Conservation (phyloP, 2,888 invertebrate genomes). For the Drosophila mercatorum region DNA sequence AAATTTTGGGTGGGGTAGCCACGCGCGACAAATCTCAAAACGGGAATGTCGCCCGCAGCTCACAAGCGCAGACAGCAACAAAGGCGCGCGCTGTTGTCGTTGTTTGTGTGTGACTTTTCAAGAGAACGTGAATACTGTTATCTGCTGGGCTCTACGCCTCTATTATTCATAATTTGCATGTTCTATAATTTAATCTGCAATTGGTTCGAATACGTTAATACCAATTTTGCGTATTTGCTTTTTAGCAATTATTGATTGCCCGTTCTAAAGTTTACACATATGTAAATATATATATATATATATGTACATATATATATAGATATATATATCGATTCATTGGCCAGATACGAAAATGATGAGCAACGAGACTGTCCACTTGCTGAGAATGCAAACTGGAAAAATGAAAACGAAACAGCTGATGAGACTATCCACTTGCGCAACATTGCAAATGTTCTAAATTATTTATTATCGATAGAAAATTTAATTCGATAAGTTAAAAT, state of each 20-base stretch:
- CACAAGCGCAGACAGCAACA: slow-evolving; percentile 52
- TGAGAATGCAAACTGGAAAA: slow-evolving; percentile 20
- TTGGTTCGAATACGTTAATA: slow-evolving; percentile 25
- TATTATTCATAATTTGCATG: slow-evolving; percentile 56
- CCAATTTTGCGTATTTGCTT: slow-evolving; percentile 31
- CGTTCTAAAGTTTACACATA: slow-evolving; percentile 28
- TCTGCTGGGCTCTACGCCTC: slow-evolving; percentile 51
- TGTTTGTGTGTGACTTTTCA: slow-evolving; percentile 46
- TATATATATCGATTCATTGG: slow-evolving; percentile 43
- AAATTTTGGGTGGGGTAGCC: slow-evolving; percentile 36
- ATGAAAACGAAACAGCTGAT: slow-evolving; percentile 41
- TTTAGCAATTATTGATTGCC: slow-evolving; percentile 62
- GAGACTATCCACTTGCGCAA: slow-evolving; percentile 36
- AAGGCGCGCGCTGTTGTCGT: slow-evolving; percentile 51
- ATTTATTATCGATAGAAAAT: slow-evolving; percentile 27
- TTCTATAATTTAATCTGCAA: slow-evolving; percentile 52
- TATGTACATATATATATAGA: slow-evolving; percentile 18
- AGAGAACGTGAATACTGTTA: slow-evolving; percentile 58
- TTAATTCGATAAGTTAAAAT: slow-evolving; percentile 18
- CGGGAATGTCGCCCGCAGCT: slow-evolving; percentile 31
- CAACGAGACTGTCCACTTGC: slow-evolving; percentile 44
- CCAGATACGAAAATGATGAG: slow-evolving; percentile 55
- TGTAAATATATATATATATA: slow-evolving; percentile 26
- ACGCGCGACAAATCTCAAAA: slow-evolving; percentile 29
- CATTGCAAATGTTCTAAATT: slow-evolving; percentile 24